phyloP scores from a whole-genome alignment of 2,888 invertebrate species.

The Lepidochitona cinerea region DNA sequence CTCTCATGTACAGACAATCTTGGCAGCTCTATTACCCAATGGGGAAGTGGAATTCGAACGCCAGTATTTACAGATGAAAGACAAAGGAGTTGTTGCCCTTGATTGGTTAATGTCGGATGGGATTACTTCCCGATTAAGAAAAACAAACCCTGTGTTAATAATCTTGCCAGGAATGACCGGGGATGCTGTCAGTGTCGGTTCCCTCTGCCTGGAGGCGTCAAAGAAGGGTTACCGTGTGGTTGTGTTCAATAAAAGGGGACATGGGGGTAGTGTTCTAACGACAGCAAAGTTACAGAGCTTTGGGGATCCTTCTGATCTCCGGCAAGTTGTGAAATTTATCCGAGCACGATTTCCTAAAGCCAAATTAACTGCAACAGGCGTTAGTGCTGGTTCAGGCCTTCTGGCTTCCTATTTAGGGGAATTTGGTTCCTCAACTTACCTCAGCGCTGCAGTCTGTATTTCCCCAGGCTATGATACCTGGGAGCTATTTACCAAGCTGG shows the following conservation, averaged over 20 bases:
- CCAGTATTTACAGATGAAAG: slow-evolving; percentile 59
- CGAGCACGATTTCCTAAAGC: slow-evolving; percentile 44
- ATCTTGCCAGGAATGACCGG: slow-evolving; percentile 55
- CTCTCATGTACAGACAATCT: slow-evolving; percentile 56
- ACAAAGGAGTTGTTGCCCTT: slow-evolving; percentile 59
- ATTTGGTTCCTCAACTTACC: slow-evolving; percentile 56
- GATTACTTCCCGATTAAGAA: slow-evolving; percentile 4
- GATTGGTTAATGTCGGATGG: slow-evolving; percentile 51
- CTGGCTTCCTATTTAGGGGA: slow-evolving; percentile 65
- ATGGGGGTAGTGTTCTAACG: slow-evolving; percentile 50
- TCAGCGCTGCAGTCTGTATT: slow-evolving; percentile 54
- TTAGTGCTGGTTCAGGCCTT: slow-evolving; percentile 55
- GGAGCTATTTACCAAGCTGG: slow-evolving; percentile 31
- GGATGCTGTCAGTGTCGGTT: slow-evolving; percentile 40
- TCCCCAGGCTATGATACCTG: slow-evolving; percentile 45
- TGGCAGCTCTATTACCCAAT: slow-evolving; percentile 38
- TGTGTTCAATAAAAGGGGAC: slow-evolving; percentile 61
- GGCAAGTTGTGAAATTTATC: slow-evolving; percentile 58
- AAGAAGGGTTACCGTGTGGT: slow-evolving; percentile 53
- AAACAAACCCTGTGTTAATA: slow-evolving; percentile 39
- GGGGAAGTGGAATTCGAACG: slow-evolving; percentile 37
- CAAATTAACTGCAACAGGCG: slow-evolving; percentile 48
- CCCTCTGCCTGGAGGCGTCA: slow-evolving; percentile 43
- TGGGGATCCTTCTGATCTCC: slow-evolving; percentile 60
- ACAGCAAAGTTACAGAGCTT: slow-evolving; percentile 56